phyloP scores from a whole-genome alignment of 2,113 vertebrate species.

The Saccopteryx bilineata region DNA sequence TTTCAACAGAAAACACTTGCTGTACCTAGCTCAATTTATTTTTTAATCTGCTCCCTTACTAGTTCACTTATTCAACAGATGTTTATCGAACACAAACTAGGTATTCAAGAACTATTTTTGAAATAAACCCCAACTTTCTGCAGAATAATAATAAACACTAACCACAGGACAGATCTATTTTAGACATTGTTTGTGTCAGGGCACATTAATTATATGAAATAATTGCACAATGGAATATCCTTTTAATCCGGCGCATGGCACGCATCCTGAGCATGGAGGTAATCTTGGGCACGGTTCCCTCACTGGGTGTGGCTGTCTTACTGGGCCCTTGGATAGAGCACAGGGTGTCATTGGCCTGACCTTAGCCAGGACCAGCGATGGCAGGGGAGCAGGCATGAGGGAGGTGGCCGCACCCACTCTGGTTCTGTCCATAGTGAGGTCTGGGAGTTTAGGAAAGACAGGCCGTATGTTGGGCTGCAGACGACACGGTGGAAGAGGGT shows the following conservation, averaged over 20 bases:
- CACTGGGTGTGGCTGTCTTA: not conserved
- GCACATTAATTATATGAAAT: slow-evolving; percentile 39
- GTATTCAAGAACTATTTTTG: slow-evolving; percentile 43
- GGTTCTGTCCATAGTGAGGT: not conserved
- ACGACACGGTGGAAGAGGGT: not conserved
- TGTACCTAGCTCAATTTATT: not conserved
- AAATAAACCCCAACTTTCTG: not conserved
- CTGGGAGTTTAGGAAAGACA: not conserved
- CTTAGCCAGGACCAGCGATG: not conserved
- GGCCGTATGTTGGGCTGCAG: not conserved
- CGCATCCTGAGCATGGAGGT: not conserved
- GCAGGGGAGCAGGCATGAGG: not conserved
- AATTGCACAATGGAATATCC: slow-evolving; percentile 40
- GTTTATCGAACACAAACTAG: slow-evolving; percentile 35
- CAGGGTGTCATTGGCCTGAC: not conserved
- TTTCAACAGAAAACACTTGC: not conserved
- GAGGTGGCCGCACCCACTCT: not conserved
- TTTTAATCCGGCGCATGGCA: not conserved
- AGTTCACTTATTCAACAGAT: slow-evolving; percentile 8
- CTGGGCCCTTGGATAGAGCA: not conserved
- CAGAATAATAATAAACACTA: slow-evolving; percentile 36
- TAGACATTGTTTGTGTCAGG: slow-evolving; percentile 48
- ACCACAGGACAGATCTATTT: not conserved
- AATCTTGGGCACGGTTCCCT: not conserved
- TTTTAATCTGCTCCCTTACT: not conserved